phyloP scores from a whole-genome alignment of 1,140 invertebrate species.

The Lepidurus apus region DNA sequence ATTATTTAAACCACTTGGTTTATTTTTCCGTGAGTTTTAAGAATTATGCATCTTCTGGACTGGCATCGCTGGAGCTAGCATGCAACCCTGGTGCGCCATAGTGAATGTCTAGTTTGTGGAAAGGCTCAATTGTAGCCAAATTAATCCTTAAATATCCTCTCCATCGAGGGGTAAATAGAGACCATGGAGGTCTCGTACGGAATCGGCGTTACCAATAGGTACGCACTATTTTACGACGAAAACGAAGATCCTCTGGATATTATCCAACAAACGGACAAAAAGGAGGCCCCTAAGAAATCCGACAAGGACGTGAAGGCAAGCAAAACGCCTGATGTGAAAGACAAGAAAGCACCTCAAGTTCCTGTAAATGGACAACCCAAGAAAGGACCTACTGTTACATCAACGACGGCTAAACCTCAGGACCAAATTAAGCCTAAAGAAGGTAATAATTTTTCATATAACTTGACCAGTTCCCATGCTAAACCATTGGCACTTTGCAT shows the following conservation, averaged over 20 bases:
- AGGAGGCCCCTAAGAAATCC: constrained; percentile 61
- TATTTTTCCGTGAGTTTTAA: background rate
- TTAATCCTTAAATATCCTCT: constrained; percentile 36
- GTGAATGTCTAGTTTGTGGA: constrained; percentile 34
- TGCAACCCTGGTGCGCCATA: constrained; percentile 34
- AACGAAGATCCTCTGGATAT: constrained; percentile 82
- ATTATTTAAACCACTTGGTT: background rate
- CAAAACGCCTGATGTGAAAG: constrained; percentile 68
- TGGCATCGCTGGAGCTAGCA: background rate
- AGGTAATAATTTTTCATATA: constrained; percentile 40
- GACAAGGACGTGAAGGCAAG: constrained; percentile 69
- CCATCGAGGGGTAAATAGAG: constrained; percentile 32
- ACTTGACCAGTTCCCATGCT: background rate
- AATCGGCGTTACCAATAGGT: constrained; percentile 85
- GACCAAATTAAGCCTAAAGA: constrained; percentile 52
- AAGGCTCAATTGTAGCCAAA: constrained; percentile 35
- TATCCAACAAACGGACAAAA: constrained; percentile 55
- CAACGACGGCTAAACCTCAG: constrained; percentile 39
- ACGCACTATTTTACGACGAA: constrained; percentile 76
- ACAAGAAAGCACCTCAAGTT: constrained; percentile 55
- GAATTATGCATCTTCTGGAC: background rate
- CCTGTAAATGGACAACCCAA: constrained; percentile 30
- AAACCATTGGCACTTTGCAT: background rate
- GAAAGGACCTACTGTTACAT: constrained; percentile 33
- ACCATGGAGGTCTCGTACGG: constrained; percentile 87